Conservation (phyloP, 2,113 vertebrate genomes). For the Zeus faber region DNA sequence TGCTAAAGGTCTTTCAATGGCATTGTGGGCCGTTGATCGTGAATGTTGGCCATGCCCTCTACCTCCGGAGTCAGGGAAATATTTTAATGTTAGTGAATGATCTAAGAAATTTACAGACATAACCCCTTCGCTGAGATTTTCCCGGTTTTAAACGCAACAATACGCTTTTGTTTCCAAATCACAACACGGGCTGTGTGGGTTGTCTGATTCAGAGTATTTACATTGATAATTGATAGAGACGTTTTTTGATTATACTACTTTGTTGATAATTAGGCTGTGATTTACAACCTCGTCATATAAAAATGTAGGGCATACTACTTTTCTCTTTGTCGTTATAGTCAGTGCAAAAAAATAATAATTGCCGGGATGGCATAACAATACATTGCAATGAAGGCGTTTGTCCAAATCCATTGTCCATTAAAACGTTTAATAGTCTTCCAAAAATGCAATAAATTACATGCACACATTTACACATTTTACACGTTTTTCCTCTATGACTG, state of each 20-base stretch:
- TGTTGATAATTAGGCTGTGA: slow-evolving; percentile 30
- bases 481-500: slow-evolving; percentile 85
- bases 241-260: background rate
- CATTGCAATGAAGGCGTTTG: slow-evolving; percentile 83
- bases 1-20: too few species aligned
- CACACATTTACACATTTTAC: slow-evolving; percentile 98
- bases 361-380: slow-evolving; percentile 30
- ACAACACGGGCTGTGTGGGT: too few species aligned
- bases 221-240: background rate
- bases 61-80: too few species aligned
- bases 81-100: too few species aligned
- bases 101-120: background rate
- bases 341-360: too few species aligned
- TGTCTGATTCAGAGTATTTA: too few species aligned
- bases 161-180: too few species aligned
- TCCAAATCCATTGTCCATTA: slow-evolving; percentile 86
- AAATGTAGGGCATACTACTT: too few species aligned
- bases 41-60: too few species aligned
- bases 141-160: too few species aligned
- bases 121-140: slow-evolving; percentile 1
- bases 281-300: slow-evolving; percentile 40
- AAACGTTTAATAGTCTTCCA: slow-evolving; percentile 86
- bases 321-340: too few species aligned
- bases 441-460: slow-evolving; percentile 99
- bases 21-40: too few species aligned